Evolutionary conservation across 2,888 invertebrate genomes (phyloP), one percentile per base, ranked within the genome.

Genomic region (Chrysolina haemoptera): DNA sequence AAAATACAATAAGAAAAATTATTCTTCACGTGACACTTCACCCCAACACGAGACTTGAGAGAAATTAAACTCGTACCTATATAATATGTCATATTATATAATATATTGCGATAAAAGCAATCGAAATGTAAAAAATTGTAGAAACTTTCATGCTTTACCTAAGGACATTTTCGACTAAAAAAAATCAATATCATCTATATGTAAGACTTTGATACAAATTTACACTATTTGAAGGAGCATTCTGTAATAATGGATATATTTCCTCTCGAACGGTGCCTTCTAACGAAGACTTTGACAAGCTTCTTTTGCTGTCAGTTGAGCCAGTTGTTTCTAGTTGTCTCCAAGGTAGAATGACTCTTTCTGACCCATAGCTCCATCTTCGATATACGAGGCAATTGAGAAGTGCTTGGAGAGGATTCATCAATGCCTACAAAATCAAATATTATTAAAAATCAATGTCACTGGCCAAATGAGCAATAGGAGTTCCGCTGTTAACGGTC

Each of bases 331-430:
- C 81, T 14, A 80, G 48, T 59, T 82, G 83, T 48, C 80, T 88
- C 88, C 90, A 90, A 20, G 91, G 90, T 18, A 90, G 83, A 48
- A 88, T 86, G 69, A 91, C 89, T 80, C 88, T 89, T 82, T 90
- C 91, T 55, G 89, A 89, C 74, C 90, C 90, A 48, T 89, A 87
- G 73, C 88, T 91, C 94, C 94, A 94, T 83, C 92, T 91, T 78
- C 94, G 90, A 85, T 96, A 95, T 0, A 96, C 94, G 66, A 95
- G 84, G 48, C 93, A 92, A 86, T 96, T 96, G 73, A 95, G 90
- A 74, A 95, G 89, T 8, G 95, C 95, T 89, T 96, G 96, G 82
- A 95, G 90, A 1, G 96, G 96, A 87, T 96, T 96, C 79, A 94
- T 89, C 18, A 94, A 89, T 12, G 95, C 95, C 95, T 95, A 43